A percentile compares a stretch with the other conserved stretches of the same genome.
phyloP scores from a whole-genome alignment of 1,140 invertebrate genomes.

The Leptinotarsa undecemlineata region DNA sequence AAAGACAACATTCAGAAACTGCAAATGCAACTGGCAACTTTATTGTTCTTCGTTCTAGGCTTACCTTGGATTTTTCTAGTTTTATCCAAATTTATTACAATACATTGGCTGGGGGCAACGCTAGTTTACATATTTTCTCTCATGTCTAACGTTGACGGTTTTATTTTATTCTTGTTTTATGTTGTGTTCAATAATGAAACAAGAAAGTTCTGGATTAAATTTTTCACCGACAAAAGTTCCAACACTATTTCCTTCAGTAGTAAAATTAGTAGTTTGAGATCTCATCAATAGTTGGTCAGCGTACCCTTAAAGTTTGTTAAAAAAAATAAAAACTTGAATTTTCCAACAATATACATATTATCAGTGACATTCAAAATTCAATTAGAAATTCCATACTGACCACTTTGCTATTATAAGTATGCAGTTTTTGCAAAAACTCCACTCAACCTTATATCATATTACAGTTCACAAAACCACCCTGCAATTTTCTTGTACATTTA shows the following conservation, averaged over 20 bases:
- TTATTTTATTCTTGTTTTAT: conserved; percentile 67
- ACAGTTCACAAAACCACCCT: conserved; percentile 12
- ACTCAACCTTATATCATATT: conserved; percentile 22
- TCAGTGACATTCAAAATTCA: too few relatives aligned
- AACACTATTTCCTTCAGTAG: not conserved
- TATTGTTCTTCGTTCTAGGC: conserved; percentile 66
- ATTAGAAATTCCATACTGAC: too few relatives aligned
- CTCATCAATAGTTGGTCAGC: not conserved
- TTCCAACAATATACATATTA: too few relatives aligned
- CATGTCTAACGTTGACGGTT: conserved; percentile 65
- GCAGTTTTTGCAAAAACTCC: not conserved
- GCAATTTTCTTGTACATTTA: conserved; percentile 1
- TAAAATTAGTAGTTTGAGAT: conserved; percentile 9
- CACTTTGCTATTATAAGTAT: too few relatives aligned
- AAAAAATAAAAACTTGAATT: not conserved
- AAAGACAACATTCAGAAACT: conserved; percentile 60
- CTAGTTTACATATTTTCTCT: conserved; percentile 66
- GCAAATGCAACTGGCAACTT: conserved; percentile 61
- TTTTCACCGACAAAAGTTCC: not conserved
- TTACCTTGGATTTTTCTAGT: conserved; percentile 67
- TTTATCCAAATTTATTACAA: conserved; percentile 58
- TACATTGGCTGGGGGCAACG: conserved; percentile 45
- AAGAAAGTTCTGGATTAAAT: conserved; percentile 56
- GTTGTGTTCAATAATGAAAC: conserved; percentile 62
- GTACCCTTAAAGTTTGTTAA: not conserved